These are phyloP conservation scores for Arvicola amphibius DNA, from an alignment of 2,797 vertebrate genomes.

Conservation along the genomic window DNA sequence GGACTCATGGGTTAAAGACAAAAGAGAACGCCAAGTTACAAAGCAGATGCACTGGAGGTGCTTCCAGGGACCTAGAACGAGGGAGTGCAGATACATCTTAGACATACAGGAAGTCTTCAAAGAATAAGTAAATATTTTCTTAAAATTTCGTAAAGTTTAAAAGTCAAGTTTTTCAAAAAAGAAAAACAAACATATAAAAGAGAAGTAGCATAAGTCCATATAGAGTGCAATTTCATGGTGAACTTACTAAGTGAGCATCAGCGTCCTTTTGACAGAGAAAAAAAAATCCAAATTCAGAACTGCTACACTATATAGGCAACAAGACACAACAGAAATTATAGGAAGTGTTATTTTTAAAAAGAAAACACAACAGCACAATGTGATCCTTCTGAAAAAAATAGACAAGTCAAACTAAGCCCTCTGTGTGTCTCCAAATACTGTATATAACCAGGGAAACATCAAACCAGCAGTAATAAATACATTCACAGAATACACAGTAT, in stretches of 20 bases:
- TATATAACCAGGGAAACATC: no score
- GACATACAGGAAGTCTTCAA: background rate
- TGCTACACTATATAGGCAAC: background rate
- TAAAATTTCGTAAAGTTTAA: background rate
- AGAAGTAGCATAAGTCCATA: background rate
- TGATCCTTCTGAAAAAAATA: background rate
- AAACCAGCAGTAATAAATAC: background rate
- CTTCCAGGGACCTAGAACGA: background rate
- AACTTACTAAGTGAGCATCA: slow-evolving; percentile 14
- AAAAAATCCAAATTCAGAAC: background rate
- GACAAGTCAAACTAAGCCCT: background rate
- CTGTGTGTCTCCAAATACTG: background rate
- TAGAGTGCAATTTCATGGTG: background rate
- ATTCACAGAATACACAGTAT: background rate
- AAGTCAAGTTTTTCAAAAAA: background rate
- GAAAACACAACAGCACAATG: background rate
- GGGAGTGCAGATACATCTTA: background rate
- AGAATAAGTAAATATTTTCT: background rate
- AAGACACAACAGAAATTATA: background rate
- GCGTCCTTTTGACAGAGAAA: background rate
- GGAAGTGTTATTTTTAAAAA: background rate
- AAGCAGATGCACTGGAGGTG: background rate
- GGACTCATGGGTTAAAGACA: background rate
- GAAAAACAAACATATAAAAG: background rate
- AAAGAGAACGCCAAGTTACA: accelerated